Evolutionary conservation across 2,797 vertebrate genomes (phyloP).

Genomic region (Percopsis omiscomaycus): DNA sequence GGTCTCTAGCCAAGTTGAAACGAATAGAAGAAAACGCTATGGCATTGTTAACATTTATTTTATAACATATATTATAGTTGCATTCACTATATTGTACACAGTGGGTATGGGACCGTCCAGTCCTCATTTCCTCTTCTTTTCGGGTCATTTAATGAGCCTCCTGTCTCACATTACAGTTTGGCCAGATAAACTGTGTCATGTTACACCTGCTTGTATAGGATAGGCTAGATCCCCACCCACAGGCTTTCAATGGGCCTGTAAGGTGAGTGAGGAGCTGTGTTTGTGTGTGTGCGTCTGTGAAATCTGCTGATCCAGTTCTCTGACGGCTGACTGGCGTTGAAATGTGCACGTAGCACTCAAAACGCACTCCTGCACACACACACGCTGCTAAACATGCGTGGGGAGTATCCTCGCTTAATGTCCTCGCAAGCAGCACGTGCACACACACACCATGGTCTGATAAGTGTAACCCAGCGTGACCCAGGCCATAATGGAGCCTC

Average conservation of each 20-base stretch:
- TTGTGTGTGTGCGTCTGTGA: constrained; percentile 15
- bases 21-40: too few species aligned
- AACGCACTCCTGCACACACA: constrained; percentile 19
- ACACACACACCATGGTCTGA: constrained; percentile 51
- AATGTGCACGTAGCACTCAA: constrained; percentile 20
- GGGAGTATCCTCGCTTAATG: constrained; percentile 19
- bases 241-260: constrained; percentile 45
- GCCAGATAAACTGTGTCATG: constrained; percentile 60
- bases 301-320: constrained; percentile 39
- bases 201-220: constrained; percentile 57
- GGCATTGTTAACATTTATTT: too few species aligned
- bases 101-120: too few species aligned
- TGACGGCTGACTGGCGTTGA: constrained; percentile 23
- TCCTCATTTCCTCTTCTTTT: constrained; percentile 28
- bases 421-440: constrained; percentile 22
- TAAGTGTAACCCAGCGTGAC: constrained; percentile 69
- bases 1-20: too few species aligned
- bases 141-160: constrained; percentile 38
- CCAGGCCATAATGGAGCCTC: constrained; percentile 58
- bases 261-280: constrained; percentile 7
- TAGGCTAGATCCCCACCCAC: constrained; percentile 62
- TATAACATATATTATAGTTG: too few species aligned
- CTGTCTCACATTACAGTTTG: constrained; percentile 53
- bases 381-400: constrained; percentile 28
- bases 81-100: too few species aligned